These are phyloP conservation scores for Octopus sinensis DNA, from an alignment of 1,140 invertebrate species.

Conservation along the genomic window DNA sequence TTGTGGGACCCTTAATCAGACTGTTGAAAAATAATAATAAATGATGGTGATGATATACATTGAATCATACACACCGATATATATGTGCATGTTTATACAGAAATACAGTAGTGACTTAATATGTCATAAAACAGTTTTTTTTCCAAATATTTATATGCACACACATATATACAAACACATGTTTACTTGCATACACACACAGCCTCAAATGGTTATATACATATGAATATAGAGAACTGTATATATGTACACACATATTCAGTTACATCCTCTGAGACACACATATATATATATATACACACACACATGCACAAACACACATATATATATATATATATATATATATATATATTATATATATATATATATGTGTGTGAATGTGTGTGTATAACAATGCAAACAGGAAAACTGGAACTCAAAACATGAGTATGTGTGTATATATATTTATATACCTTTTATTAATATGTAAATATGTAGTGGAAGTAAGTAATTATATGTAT, in stretches of 20 bases:
- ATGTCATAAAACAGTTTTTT: not conserved
- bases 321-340: not conserved
- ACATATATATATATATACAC: not conserved
- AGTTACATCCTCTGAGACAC: not conserved
- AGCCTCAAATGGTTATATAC: not conserved
- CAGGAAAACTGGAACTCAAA: too few species aligned
- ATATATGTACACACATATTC: not conserved
- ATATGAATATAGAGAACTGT: not conserved
- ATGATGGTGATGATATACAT: too few species aligned
- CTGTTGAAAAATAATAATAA: too few species aligned
- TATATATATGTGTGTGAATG: not conserved
- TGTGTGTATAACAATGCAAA: too few species aligned
- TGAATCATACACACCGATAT: too few species aligned
- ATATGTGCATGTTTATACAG: too few species aligned
- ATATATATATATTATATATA: not conserved
- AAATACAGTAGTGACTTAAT: too few species aligned
- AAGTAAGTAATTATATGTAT: too few species aligned
- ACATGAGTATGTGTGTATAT: too few species aligned
- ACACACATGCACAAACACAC: not conserved
- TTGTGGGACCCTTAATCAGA: too few species aligned
- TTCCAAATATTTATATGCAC: not conserved
- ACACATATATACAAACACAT: not conserved
- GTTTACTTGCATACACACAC: not conserved
- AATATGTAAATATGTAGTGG: too few species aligned
- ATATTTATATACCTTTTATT: too few species aligned